These are phyloP conservation scores for Malaclemys terrapin DNA, from an alignment of 2,113 vertebrate genomes.

Conservation along the genomic window DNA sequence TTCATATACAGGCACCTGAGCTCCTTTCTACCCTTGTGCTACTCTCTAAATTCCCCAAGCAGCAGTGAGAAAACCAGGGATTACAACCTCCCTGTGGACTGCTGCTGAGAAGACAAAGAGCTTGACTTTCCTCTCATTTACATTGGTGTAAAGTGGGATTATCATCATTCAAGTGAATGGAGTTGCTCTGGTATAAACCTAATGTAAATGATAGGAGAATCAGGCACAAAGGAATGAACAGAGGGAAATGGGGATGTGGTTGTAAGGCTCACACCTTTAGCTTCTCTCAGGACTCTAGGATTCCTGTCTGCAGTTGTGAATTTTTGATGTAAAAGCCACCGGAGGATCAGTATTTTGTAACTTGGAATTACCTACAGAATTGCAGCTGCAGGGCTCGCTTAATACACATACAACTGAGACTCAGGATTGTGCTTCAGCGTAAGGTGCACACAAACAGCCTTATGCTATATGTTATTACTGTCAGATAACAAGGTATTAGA, in stretches of 20 bases:
- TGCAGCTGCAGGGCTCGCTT: neutral
- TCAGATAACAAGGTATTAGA: neutral
- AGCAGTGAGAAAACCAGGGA: neutral
- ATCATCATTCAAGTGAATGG: neutral
- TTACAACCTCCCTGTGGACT: neutral
- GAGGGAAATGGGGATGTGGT: neutral
- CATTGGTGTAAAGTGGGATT: accelerated
- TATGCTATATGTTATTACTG: neutral
- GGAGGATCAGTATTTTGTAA: neutral
- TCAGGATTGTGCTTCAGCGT: neutral
- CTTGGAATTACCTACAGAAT: neutral
- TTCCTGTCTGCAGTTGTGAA: neutral
- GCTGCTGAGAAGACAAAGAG: accelerated
- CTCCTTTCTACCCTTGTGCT: neutral
- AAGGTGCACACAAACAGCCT: neutral
- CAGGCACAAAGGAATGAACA: neutral
- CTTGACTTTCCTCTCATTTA: neutral
- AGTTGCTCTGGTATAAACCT: neutral
- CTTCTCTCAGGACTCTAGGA: neutral
- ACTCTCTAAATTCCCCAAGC: neutral
- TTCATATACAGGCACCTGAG: neutral
- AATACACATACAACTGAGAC: neutral
- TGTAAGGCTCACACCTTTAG: neutral
- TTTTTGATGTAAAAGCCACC: neutral
- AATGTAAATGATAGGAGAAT: neutral